Conservation (phyloP, 2,888 invertebrate genomes). For the Syrphus vitripennis region DNA sequence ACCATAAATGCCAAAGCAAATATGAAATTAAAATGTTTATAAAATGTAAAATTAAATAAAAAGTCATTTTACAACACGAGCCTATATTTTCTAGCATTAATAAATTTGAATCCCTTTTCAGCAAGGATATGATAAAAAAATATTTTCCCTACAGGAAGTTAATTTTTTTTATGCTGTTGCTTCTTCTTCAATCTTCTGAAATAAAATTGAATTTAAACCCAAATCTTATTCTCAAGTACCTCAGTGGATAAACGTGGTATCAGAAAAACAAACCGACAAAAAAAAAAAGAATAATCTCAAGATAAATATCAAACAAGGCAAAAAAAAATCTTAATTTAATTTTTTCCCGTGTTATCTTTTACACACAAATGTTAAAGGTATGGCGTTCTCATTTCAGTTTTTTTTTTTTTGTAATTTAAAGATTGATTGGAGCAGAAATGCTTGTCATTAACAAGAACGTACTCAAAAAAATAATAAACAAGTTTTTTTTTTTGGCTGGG, state of each 20-base stretch:
- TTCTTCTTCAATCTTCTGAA: background rate
- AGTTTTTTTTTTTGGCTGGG: background rate
- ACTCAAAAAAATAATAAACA: conserved; percentile 9
- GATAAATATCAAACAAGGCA: conserved; percentile 30
- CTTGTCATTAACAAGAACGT: conserved; percentile 40
- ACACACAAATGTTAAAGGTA: background rate
- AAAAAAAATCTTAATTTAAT: background rate
- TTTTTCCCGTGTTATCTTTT: background rate
- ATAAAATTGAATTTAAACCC: conserved; percentile 48
- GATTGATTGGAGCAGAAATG: conserved; percentile 42
- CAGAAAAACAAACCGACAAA: background rate
- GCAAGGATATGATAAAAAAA: background rate
- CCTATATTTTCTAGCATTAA: background rate
- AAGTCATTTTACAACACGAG: no score
- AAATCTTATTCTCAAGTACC: conserved; percentile 4
- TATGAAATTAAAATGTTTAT: no score
- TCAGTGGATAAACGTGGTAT: background rate
- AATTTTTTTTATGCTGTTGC: background rate
- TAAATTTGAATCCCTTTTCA: background rate
- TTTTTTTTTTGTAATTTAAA: conserved; percentile 48
- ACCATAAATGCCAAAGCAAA: background rate
- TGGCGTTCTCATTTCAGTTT: conserved; percentile 45
- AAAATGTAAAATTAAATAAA: no score
- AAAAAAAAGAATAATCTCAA: conserved; percentile 18
- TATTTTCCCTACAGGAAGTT: background rate